Percentiles rank a stretch among this genome's conserved stretches.
phyloP scores from a whole-genome alignment of 2,113 vertebrate species.

The Lynx canadensis region DNA sequence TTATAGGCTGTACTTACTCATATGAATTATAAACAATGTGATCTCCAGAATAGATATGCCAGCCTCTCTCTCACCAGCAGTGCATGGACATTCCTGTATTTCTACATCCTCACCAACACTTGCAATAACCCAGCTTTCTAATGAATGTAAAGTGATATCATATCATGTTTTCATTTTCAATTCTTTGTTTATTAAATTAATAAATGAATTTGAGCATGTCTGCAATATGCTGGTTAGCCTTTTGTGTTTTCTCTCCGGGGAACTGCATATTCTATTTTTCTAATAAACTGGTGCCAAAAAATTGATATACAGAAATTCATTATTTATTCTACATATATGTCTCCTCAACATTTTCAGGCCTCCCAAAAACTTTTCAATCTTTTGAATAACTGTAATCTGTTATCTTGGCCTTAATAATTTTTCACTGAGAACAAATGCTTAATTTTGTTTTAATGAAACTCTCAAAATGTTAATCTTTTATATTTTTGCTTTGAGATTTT shows the following conservation, averaged over 20 bases:
- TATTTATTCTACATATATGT: background rate
- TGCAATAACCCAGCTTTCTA: background rate
- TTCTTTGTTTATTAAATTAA: background rate
- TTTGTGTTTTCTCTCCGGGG: background rate
- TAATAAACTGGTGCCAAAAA: background rate
- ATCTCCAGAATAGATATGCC: background rate
- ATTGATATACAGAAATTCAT: background rate
- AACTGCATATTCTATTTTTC: background rate
- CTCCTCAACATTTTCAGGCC: background rate
- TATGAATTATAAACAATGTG: background rate
- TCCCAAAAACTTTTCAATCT: background rate
- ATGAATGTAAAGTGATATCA: background rate
- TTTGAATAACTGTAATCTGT: background rate
- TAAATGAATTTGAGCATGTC: background rate
- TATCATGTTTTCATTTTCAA: background rate
- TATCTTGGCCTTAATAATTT: background rate
- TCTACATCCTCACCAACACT: background rate
- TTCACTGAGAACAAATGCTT: background rate
- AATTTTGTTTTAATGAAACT: background rate
- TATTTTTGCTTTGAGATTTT: background rate
- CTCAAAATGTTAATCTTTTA: background rate
- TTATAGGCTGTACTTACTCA: background rate
- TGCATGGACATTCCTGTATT: too few relatives aligned
- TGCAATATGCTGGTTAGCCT: background rate
- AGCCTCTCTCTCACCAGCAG: background rate